Conservation (phyloP, 2,888 invertebrate genomes). For the Eupithecia subfuscata region DNA sequence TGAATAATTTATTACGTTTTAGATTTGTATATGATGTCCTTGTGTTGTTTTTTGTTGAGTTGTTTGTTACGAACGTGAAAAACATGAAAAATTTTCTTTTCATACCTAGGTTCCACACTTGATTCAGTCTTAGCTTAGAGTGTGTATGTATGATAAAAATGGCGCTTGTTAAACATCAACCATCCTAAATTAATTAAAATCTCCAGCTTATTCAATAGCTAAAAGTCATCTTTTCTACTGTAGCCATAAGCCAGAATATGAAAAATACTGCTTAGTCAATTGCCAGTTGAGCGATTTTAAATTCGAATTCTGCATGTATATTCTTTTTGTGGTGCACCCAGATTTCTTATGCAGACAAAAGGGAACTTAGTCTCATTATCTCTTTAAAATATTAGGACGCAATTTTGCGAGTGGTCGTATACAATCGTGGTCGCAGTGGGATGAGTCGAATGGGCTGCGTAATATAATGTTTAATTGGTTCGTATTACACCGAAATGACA, state of each 20-base stretch:
- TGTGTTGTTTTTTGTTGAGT: background rate
- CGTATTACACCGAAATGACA: background rate
- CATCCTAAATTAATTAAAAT: background rate
- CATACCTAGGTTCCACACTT: background rate
- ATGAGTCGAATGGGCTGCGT: background rate
- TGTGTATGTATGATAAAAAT: background rate
- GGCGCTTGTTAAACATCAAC: background rate
- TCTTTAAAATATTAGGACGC: background rate
- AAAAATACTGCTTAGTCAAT: background rate
- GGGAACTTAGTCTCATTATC: background rate
- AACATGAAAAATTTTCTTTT: background rate
- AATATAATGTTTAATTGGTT: background rate
- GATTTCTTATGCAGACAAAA: background rate
- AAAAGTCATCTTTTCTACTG: background rate
- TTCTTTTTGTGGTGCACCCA: background rate
- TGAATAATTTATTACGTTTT: background rate
- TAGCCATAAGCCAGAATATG: background rate
- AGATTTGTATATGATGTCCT: background rate
- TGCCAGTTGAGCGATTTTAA: background rate
- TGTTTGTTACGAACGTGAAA: background rate
- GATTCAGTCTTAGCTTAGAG: constrained; percentile 14
- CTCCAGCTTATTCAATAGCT: background rate
- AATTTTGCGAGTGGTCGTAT: background rate
- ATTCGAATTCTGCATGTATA: background rate
- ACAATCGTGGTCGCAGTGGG: background rate